Evolutionary conservation across 1,140 invertebrate genomes (phyloP), one percentile per base, ranked within the genome.

Genomic region (Cryptotermes secundus): DNA sequence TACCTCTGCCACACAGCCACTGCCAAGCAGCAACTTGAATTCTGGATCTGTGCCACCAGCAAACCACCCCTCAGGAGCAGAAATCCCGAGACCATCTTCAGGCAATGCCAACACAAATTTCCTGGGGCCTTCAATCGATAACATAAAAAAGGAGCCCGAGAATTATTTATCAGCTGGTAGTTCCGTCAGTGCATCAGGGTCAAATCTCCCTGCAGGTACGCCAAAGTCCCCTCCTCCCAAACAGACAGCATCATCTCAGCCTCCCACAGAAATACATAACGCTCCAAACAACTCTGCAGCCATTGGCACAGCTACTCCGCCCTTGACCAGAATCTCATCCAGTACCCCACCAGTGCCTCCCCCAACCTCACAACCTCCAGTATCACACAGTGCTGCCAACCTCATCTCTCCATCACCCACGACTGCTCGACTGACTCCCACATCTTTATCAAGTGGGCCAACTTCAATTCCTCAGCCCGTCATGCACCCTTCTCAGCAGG

Each of bases 131-230:
- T 31, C 65, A 34, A 81, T 94, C 85, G 93, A 95, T 36, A 93
- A 93, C 87, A 95, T 96, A 82, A 96, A 96, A 86, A 95, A 95
- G 86, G 95, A 96, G 89, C 94, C 94, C 34, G 93, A 94, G 53
- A 84, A 85, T 80, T 87, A 86, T 81, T 38, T 80, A 72, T 16
- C 79, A 49, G 36, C 49, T 80, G 3, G 42, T 12, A 26, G 34
- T 80, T 85, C 85, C 26, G 85, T 85, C 83, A 85, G 86, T 81
- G 49, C 85, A 79, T 83, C 87, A 24, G 42, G 53, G 31, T 49
- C 81, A 49, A 83, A 83, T 85, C 86, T 79, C 83, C 86, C 38
- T 86, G 26, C 42, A 38, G 31, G 81, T 82, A 19, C 90, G 84
- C 90, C 90, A n/a, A 90, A 90, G 36, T 91, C 91, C 24, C 90